Evolutionary conservation across 2,113 vertebrate species (phyloP).

Genomic region (Thunnus maccoyii): DNA sequence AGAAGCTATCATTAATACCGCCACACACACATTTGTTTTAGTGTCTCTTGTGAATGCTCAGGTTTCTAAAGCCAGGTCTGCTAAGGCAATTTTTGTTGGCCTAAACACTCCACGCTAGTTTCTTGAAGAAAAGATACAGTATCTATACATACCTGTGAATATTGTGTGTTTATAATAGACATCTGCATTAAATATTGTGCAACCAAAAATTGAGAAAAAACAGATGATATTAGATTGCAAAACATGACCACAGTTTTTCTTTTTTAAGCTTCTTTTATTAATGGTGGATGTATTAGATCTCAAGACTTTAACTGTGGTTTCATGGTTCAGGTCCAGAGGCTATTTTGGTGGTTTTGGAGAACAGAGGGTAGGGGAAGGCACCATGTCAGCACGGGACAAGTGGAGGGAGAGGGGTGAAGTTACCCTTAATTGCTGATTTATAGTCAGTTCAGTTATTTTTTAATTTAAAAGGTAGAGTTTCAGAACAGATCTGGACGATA

Average conservation of each 20-base stretch:
- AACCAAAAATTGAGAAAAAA: not conserved
- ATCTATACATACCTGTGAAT: not conserved
- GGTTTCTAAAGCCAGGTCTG: slow-evolving; percentile 37
- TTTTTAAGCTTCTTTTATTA: slow-evolving; percentile 72
- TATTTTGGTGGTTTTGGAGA: slow-evolving; percentile 36
- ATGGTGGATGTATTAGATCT: slow-evolving; percentile 44
- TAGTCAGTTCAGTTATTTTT: slow-evolving; percentile 25
- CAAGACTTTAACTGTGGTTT: slow-evolving; percentile 23
- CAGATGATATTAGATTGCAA: not conserved
- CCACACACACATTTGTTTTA: slow-evolving; percentile 27
- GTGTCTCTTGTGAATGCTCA: slow-evolving; percentile 32
- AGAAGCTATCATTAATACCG: slow-evolving; percentile 49
- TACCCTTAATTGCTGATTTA: slow-evolving; percentile 43
- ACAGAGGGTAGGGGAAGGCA: slow-evolving; percentile 52
- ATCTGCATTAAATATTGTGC: not conserved
- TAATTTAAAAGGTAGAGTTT: slow-evolving; percentile 4
- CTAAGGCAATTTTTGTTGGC: slow-evolving; percentile 31
- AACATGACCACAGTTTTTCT: slow-evolving; percentile 19
- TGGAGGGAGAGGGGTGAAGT: slow-evolving; percentile 23
- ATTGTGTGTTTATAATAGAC: not conserved
- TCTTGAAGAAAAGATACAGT: slow-evolving; percentile 12
- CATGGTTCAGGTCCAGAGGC: slow-evolving; percentile 42
- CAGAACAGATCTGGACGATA: slow-evolving; percentile 42
- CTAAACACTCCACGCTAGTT: slow-evolving; percentile 7
- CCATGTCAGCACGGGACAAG: slow-evolving; percentile 38